Percentiles rank a stretch among this genome's conserved stretches.
phyloP scores from a whole-genome alignment of 2,113 vertebrate genomes.

The Terrapene triunguis region DNA sequence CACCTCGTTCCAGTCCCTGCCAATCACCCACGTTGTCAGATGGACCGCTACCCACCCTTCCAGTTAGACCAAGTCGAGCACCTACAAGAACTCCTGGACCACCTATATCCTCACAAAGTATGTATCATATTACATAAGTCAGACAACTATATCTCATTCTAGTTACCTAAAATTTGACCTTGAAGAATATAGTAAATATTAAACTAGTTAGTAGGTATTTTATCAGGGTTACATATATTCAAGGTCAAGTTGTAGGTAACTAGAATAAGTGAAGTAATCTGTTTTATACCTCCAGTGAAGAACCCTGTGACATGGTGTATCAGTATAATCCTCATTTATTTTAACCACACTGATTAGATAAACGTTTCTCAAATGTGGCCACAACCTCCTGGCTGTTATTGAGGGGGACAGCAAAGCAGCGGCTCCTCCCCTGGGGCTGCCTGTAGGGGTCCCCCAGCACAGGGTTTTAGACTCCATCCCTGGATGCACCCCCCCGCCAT shows the following conservation, averaged over 20 bases:
- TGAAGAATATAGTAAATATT: not conserved
- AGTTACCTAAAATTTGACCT: not conserved
- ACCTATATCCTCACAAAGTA: constrained; percentile 77
- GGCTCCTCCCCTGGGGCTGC: too few relatives aligned
- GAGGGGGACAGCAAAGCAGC: too few relatives aligned
- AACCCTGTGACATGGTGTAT: not conserved
- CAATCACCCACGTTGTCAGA: constrained; percentile 93
- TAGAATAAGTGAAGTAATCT: not conserved
- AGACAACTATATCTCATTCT: not conserved
- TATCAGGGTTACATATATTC: not conserved
- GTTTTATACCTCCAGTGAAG: not conserved
- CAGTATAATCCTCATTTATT: not conserved
- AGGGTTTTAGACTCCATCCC: too few relatives aligned
- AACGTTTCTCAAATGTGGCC: too few relatives aligned
- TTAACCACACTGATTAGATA: accelerated
- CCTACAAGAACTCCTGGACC: constrained; percentile 82
- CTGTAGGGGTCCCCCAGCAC: too few relatives aligned
- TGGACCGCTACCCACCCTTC: constrained; percentile 79
- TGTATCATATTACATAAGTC: not conserved
- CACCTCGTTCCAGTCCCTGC: constrained; percentile 92
- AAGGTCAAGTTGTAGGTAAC: not conserved
- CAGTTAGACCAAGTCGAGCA: constrained; percentile 84
- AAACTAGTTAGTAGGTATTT: not conserved
- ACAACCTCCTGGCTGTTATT: too few relatives aligned
- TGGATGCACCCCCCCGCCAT: too few relatives aligned